Conservation (phyloP, 1,140 invertebrate genomes). For the Caenorhabditis brenneri region DNA sequence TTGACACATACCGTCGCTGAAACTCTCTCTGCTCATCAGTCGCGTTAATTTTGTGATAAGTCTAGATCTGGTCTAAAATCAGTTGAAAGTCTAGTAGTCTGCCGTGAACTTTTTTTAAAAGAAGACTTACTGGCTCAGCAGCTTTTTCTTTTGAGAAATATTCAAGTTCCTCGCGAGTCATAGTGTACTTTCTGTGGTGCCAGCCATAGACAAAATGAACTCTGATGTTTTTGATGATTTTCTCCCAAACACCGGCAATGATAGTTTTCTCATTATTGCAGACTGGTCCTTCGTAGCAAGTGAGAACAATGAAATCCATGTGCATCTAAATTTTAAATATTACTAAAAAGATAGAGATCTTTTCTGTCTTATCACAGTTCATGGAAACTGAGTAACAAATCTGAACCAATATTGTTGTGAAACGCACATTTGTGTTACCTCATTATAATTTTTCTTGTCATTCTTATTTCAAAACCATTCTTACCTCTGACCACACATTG, state of each 20-base stretch:
- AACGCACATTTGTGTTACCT: no score
- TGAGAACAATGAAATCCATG: neutral
- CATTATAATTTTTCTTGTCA: no score
- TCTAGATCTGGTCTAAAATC: neutral
- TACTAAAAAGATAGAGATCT: no score
- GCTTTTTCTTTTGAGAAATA: neutral
- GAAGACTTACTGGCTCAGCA: neutral
- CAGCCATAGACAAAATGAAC: slow-evolving; percentile 1
- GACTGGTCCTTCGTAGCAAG: neutral
- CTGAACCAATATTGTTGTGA: no score
- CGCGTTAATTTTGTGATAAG: neutral
- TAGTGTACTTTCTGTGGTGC: neutral
- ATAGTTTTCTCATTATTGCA: neutral
- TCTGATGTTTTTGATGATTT: neutral
- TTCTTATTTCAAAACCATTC: neutral
- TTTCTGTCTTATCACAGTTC: no score
- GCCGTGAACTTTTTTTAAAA: neutral
- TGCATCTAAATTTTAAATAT: slow-evolving; percentile 5
- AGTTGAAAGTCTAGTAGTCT: neutral
- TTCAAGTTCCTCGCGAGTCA: neutral
- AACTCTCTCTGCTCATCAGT: slow-evolving; percentile 5
- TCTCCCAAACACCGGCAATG: neutral
- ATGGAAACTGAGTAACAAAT: no score
- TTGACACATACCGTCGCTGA: neutral
- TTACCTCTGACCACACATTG: slow-evolving; percentile 4